Conservation (phyloP, 2,888 invertebrate species). For the Masnerella sp. region DNA sequence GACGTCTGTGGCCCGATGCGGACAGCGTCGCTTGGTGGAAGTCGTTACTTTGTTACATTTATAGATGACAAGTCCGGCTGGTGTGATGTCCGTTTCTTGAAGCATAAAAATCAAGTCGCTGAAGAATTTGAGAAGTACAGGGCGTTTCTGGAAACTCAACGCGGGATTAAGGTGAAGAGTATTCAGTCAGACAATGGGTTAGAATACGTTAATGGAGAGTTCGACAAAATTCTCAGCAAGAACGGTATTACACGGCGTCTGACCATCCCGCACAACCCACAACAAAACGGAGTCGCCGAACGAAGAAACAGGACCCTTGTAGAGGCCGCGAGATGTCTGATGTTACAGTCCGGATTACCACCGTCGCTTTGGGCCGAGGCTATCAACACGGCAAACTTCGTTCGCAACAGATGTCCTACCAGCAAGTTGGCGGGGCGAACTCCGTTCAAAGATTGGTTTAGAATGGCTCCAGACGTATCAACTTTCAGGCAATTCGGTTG, state of each 20-base stretch:
- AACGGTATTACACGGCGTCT: slow-evolving; percentile 62
- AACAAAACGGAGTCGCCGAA: neutral
- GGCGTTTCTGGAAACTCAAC: slow-evolving; percentile 43
- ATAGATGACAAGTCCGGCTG: slow-evolving; percentile 48
- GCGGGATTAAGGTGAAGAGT: slow-evolving; percentile 46
- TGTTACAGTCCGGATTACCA: neutral
- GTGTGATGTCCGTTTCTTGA: slow-evolving; percentile 60
- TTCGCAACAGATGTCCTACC: slow-evolving; percentile 6
- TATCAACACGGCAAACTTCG: slow-evolving; percentile 1
- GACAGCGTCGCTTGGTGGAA: slow-evolving; percentile 56
- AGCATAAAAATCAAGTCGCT: slow-evolving; percentile 42
- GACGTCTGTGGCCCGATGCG: slow-evolving; percentile 63
- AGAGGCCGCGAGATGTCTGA: neutral
- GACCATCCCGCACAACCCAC: neutral
- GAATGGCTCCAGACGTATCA: neutral
- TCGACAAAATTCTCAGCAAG: slow-evolving; percentile 51
- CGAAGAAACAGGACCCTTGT: slow-evolving; percentile 4
- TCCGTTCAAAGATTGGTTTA: neutral
- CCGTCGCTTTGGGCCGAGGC: slow-evolving; percentile 4
- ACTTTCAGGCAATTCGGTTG: neutral
- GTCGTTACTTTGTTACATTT: slow-evolving; percentile 54
- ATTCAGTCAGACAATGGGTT: slow-evolving; percentile 58
- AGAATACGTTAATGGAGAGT: slow-evolving; percentile 48
- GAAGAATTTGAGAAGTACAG: slow-evolving; percentile 44
- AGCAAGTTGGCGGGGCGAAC: neutral